phyloP scores from a whole-genome alignment of 2,888 invertebrate genomes.

The Rhamnusium bicolor region DNA sequence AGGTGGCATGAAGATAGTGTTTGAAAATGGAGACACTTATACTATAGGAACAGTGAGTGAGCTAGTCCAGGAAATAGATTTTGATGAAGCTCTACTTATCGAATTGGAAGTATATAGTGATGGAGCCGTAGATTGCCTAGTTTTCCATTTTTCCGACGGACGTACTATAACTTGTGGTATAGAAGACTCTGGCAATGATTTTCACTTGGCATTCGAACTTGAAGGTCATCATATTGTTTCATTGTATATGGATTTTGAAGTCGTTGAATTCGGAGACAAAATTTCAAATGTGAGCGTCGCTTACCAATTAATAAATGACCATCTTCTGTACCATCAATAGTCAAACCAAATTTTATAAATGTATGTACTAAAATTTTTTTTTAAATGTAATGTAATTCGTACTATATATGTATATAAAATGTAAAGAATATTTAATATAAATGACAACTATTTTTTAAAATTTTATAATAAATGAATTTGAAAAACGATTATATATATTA shows the following conservation, averaged over 20 bases:
- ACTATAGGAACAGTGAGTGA: background rate
- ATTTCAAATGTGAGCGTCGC: slow-evolving; percentile 24
- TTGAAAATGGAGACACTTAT: slow-evolving; percentile 15
- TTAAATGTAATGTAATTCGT: too few species aligned
- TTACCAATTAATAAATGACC: background rate
- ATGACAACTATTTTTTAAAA: too few species aligned
- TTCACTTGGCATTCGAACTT: slow-evolving; percentile 1
- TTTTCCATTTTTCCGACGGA: slow-evolving; percentile 27
- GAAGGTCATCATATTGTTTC: slow-evolving; percentile 27
- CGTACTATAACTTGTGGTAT: background rate
- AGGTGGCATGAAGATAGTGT: slow-evolving; percentile 22
- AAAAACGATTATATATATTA: too few species aligned
- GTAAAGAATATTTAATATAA: too few species aligned
- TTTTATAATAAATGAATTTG: too few species aligned
- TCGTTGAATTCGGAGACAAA: background rate
- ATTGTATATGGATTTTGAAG: background rate
- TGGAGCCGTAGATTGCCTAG: slow-evolving; percentile 11
- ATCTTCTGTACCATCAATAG: too few species aligned
- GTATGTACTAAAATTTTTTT: too few species aligned
- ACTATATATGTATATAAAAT: too few species aligned
- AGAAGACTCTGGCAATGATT: background rate
- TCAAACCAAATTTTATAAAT: too few species aligned
- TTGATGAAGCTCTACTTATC: background rate
- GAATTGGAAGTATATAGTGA: slow-evolving; percentile 3
- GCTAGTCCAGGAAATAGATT: background rate